Evolutionary conservation across 1,140 invertebrate species (phyloP).

Genomic region (Nasonia giraulti): DNA sequence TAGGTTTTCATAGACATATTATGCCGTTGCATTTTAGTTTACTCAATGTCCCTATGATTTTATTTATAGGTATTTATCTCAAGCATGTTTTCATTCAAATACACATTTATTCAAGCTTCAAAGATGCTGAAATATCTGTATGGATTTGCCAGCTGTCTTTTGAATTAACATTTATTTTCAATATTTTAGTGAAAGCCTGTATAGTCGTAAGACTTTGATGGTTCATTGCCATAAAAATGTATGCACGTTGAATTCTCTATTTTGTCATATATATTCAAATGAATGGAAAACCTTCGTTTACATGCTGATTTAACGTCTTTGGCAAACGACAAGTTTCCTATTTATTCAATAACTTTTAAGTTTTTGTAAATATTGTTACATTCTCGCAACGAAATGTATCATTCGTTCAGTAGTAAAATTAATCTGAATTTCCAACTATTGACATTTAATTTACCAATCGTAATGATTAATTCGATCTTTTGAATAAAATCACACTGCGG

Average conservation of each 20-base stretch:
- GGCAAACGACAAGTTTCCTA: background rate
- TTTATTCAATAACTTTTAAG: background rate
- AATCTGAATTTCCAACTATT: no score
- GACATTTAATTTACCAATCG: no score
- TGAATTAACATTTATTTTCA: background rate
- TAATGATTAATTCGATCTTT: no score
- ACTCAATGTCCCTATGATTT: background rate
- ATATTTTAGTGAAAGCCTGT: background rate
- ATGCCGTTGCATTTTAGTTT: background rate
- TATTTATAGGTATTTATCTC: background rate
- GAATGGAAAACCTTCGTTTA: background rate
- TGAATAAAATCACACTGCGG: no score
- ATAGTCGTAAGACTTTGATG: background rate
- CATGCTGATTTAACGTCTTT: background rate
- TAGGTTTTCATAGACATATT: background rate
- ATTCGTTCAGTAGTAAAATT: background rate
- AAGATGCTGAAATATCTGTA: background rate
- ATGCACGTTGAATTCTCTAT: background rate
- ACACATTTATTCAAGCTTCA: background rate
- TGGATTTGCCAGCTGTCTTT: slow-evolving; percentile 3
- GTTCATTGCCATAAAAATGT: background rate
- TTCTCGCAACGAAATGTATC: no score
- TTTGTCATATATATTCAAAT: background rate
- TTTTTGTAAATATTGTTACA: background rate
- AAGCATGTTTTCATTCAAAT: background rate